A percentile compares a stretch with the other conserved stretches of the same genome.
These are phyloP conservation scores for Leucophenga maculata DNA, from an alignment of 2,888 invertebrate genomes.

Conservation along the genomic window DNA sequence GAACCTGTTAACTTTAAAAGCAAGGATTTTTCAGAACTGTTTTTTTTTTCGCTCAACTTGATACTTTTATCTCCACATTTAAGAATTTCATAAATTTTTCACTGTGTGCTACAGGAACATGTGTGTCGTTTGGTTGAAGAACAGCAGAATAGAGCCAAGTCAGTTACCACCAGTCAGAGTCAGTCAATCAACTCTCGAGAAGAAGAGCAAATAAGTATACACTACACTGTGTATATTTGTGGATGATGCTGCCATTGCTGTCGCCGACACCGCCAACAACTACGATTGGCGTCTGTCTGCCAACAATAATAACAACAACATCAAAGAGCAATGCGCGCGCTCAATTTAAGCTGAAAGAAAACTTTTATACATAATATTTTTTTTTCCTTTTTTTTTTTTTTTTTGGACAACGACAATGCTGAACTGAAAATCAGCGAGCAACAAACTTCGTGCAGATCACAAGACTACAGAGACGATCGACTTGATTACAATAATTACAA, in stretches of 20 bases:
- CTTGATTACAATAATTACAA: constrained; percentile 70
- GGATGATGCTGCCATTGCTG: constrained; percentile 30
- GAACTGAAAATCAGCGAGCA: constrained; percentile 13
- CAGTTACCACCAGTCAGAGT: constrained; percentile 55
- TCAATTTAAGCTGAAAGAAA: constrained; percentile 25
- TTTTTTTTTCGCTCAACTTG: no score
- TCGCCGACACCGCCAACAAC: constrained; percentile 33
- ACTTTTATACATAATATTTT: no score
- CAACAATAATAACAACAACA: constrained; percentile 43
- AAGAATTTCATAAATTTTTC: no score
- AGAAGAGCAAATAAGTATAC: background rate
- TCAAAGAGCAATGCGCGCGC: constrained; percentile 59
- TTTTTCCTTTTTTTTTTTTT: no score
- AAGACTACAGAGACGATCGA: constrained; percentile 45
- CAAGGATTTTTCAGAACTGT: no score
- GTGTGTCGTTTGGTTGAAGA: no score
- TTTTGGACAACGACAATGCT: constrained; percentile 1
- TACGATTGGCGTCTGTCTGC: constrained; percentile 27
- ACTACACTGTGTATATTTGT: background rate
- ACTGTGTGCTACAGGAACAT: no score
- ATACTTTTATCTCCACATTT: no score
- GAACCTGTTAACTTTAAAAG: no score
- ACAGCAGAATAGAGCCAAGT: constrained; percentile 36
- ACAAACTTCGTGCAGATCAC: constrained; percentile 9
- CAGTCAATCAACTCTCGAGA: constrained; percentile 59